Evolutionary conservation across 2,797 vertebrate species (phyloP).

Genomic region (Coranthus polyacanthus): DNA sequence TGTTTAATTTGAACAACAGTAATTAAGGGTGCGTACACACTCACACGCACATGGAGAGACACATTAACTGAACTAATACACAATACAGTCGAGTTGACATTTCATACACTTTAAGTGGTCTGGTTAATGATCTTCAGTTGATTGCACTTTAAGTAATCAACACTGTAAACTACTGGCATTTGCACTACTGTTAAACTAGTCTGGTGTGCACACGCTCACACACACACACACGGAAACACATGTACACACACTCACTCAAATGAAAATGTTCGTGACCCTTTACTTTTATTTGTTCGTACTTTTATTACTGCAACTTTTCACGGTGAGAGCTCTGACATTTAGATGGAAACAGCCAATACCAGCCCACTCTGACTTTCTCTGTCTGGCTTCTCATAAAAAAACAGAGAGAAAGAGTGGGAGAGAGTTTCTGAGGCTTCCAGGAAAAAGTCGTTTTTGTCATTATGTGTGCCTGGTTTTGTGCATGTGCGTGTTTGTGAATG

Average conservation of each 20-base stretch:
- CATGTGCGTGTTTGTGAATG: slow-evolving; percentile 3
- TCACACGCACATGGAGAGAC: slow-evolving; percentile 3
- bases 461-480: slow-evolving; percentile 16
- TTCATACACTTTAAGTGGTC: slow-evolving; percentile 29
- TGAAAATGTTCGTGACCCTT: slow-evolving; percentile 31
- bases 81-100: slow-evolving; percentile 40
- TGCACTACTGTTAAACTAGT: slow-evolving; percentile 8
- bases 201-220: not conserved
- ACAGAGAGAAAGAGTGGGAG: slow-evolving; percentile 29
- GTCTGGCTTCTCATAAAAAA: slow-evolving; percentile 27
- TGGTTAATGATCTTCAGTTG: slow-evolving; percentile 32
- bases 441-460: slow-evolving; percentile 29
- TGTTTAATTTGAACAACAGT: slow-evolving; percentile 24
- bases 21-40: slow-evolving; percentile 20
- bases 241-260: not conserved
- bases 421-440: slow-evolving; percentile 40
- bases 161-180: slow-evolving; percentile 22
- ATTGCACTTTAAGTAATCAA: slow-evolving; percentile 41
- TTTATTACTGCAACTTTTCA: slow-evolving; percentile 58
- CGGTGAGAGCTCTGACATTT: slow-evolving; percentile 67
- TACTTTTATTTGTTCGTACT: slow-evolving; percentile 37
- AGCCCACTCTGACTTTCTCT: slow-evolving; percentile 37
- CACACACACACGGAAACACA: too few relatives aligned
- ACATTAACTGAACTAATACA: slow-evolving; percentile 14
- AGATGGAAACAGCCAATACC: slow-evolving; percentile 47